Evolutionary conservation across 2,888 invertebrate genomes (phyloP).

Genomic region (Ptychoptera contaminata): DNA sequence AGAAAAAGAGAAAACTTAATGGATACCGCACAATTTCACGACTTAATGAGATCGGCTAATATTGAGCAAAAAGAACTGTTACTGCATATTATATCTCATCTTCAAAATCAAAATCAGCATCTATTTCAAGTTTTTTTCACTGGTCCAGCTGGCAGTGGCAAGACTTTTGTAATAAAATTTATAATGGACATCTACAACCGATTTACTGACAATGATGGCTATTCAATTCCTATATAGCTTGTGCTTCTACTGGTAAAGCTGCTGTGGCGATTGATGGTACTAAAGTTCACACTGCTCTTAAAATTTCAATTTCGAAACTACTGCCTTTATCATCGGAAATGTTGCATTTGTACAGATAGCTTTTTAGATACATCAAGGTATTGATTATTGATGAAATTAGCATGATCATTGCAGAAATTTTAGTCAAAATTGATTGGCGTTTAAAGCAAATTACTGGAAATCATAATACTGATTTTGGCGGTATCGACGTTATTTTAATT

Average conservation of each 20-base stretch:
- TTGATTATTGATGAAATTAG: constrained; percentile 10
- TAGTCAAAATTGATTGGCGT: constrained; percentile 1
- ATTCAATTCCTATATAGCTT: too few relatives aligned
- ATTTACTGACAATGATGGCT: constrained; percentile 16
- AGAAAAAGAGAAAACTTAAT: constrained; percentile 7
- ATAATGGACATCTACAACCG: constrained; percentile 26
- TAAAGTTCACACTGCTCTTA: background rate
- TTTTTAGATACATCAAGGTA: background rate
- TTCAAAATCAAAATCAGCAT: constrained; percentile 2
- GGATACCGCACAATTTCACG: constrained; percentile 1
- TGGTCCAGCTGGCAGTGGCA: constrained; percentile 19
- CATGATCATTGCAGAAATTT: constrained; percentile 20
- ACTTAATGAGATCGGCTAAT: constrained; percentile 10
- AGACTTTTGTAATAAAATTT: constrained; percentile 22
- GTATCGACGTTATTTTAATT: constrained; percentile 6
- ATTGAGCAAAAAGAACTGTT: too few relatives aligned
- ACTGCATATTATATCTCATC: too few relatives aligned
- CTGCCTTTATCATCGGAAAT: too few relatives aligned
- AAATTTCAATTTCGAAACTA: too few relatives aligned
- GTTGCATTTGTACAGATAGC: constrained; percentile 7
- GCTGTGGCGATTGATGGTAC: too few relatives aligned
- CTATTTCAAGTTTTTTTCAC: too few relatives aligned
- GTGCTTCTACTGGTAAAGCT: too few relatives aligned
- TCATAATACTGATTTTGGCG: background rate
- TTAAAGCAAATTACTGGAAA: constrained; percentile 1